Base-by-base conservation (phyloP, 1,140 invertebrate species). In the Lethrus apterus region DNA sequence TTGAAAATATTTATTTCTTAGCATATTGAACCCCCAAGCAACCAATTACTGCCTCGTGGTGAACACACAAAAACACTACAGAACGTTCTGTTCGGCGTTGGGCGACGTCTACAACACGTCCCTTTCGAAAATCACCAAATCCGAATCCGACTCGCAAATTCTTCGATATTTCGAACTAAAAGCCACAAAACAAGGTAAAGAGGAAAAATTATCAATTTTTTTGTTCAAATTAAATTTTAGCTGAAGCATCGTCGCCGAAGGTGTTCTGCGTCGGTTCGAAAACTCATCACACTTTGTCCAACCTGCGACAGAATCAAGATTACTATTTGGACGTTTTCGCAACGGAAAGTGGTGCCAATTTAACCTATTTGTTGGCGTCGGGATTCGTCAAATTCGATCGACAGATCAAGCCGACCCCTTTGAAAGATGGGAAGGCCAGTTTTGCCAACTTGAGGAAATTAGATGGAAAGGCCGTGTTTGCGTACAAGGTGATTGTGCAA, bases 21-120 rank as follows among this genome's bases (percentile, higher is more conserved):
- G 75, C 53, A 70, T 73, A 29, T 71, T 77, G 50, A 74, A 77
- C 55, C 75, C 75, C 1, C 73, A 77, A 56, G 59, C 66, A 3
- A 77, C 74, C 3, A 67, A 69, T 21, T 79, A 78, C 57, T 79
- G 75, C 52, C 66, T 79, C 2, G 74, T 76, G 4, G 69, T 77
- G 2, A 77, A 72, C 9, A 69, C 67, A n/a, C 59, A 63, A 38
- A 71, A 65, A 38, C 71, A 74, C 55, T 77, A 76, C 54, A 69
- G 70, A 0, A 72, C 75, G 0, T 63, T 79, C 1, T 79, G 77
- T 50, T 68, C 71, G 3, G 75, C 76, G 3, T 65, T 54, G 41
- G 13, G 18, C 19, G 44, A 46, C 17, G 30, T 34, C 24, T 32
- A 20, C 42, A 32, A 32, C n/a, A 5, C 4, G 10, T 31, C 11